Evolutionary conservation across 2,113 vertebrate species (phyloP).

Genomic region (Rhabdornis inornatus): DNA sequence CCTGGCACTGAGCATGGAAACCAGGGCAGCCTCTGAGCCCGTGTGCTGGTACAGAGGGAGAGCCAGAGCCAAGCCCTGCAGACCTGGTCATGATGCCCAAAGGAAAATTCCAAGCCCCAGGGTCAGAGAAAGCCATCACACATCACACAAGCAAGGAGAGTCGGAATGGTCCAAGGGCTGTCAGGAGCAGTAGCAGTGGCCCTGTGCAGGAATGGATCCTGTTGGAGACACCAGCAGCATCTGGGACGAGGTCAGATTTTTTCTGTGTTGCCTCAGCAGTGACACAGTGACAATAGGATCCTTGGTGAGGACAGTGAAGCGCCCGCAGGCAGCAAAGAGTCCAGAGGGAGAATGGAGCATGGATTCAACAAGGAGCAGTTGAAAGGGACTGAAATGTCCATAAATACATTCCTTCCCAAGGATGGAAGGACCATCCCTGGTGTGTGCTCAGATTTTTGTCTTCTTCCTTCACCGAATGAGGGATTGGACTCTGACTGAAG

Average conservation of each 20-base stretch:
- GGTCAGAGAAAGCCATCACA: not conserved
- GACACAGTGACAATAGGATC: not conserved
- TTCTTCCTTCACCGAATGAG: not conserved
- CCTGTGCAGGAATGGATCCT: not conserved
- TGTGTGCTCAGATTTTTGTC: not conserved
- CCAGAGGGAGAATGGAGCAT: not conserved
- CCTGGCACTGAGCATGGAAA: not conserved
- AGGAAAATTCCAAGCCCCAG: not conserved
- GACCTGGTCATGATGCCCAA: not conserved
- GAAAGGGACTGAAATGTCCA: not conserved
- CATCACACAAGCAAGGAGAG: not conserved
- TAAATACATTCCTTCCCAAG: not conserved
- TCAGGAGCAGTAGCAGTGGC: not conserved
- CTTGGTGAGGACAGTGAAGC: not conserved
- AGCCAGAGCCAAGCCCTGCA: fast-evolving
- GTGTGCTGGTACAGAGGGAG: not conserved
- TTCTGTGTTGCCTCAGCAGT: not conserved
- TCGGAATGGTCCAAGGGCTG: not conserved
- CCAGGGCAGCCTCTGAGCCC: not conserved
- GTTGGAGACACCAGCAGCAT: not conserved
- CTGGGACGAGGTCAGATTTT: fast-evolving
- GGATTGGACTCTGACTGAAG: not conserved
- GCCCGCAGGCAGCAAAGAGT: not conserved
- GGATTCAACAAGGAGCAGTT: not conserved
- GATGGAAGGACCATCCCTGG: not conserved